Percentiles rank a stretch among this genome's conserved stretches.
phyloP scores from a whole-genome alignment of 2,113 vertebrate genomes.

The Rhadina sibilatrix region DNA sequence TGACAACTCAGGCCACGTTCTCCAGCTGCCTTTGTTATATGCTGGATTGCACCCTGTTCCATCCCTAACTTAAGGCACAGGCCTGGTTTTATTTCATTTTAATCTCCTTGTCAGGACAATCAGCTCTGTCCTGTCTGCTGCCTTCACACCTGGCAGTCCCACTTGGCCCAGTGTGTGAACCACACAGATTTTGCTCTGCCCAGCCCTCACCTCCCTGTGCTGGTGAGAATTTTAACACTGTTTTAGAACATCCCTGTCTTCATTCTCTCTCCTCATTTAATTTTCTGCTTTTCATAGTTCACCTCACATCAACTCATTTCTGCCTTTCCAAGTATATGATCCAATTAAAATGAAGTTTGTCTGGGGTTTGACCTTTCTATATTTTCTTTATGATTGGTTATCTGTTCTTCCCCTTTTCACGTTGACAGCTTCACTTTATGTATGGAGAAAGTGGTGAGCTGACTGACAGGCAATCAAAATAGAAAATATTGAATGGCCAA shows the following conservation, averaged over 20 bases:
- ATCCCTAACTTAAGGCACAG: background rate
- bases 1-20: background rate
- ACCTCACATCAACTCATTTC: background rate
- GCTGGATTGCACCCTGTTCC: background rate
- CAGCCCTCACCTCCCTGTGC: background rate
- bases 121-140: background rate
- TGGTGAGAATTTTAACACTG: background rate
- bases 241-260: background rate
- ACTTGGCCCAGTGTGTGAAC: background rate
- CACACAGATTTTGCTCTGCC: background rate
- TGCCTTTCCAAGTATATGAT: background rate
- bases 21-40: background rate
- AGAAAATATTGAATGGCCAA: conserved; percentile 26
- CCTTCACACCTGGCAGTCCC: background rate
- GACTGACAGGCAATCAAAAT: conserved; percentile 46
- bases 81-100: background rate
- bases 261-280: background rate
- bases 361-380: background rate
- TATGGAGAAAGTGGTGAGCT: background rate
- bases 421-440: background rate
- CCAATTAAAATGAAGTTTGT: conserved; percentile 40
- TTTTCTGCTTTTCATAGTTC: background rate
- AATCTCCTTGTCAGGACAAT: background rate
- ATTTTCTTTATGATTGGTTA: conserved; percentile 1
- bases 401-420: background rate